Base-by-base conservation (phyloP, 2,888 invertebrate genomes). In the Ichneumoninae sp. region DNA sequence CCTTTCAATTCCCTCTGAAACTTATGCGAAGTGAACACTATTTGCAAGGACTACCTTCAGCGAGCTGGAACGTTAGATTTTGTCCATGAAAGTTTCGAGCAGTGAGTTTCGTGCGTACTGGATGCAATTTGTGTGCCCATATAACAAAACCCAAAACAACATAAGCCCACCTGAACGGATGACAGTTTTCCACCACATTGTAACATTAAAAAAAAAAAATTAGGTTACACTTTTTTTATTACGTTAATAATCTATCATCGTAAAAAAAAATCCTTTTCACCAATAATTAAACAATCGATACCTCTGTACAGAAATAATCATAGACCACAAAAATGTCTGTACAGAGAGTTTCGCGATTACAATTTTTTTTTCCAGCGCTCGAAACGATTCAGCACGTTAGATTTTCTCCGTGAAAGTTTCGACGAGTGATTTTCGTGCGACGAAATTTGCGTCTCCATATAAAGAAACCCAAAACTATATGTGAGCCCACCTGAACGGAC, bases 401-500 rank as follows among this genome's bases (percentile, higher is more conserved):
- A 33, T 50, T 69, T 47, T 52, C n/a, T 40, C 22, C 69, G 30
- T 70, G 19, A 50, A 79, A 71, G 71, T 71, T 71, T 70, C 79
- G 71, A 26, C n/a, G 26, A 40, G 33, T 40, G 30, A 33, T 33
- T 33, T 33, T 36, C 13, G 7, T 3, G 26, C 13, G 33, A 33
- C 4, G 7, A 60, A 36, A 33, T 78, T 71, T 73, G 50, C 7
- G 76, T 73, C 60, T 44, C 57, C 73, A 68, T 50, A 78, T 78
- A 78, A 36, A 65, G 50, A 71, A 10, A 79, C 36, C 71, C 68
- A n/a, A 44, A 16, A 70, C 26, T 22, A 63, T 22, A 54, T 19
- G 50, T 36, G 30, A 16, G 76, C 85, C 79, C 85, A 85, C 85
- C 85, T 85, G 85, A 80, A 83, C 85, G 82, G 13, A 68, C 82